Evolutionary conservation across 2,113 vertebrate species (phyloP).

Genomic region (Callipepla californica): DNA sequence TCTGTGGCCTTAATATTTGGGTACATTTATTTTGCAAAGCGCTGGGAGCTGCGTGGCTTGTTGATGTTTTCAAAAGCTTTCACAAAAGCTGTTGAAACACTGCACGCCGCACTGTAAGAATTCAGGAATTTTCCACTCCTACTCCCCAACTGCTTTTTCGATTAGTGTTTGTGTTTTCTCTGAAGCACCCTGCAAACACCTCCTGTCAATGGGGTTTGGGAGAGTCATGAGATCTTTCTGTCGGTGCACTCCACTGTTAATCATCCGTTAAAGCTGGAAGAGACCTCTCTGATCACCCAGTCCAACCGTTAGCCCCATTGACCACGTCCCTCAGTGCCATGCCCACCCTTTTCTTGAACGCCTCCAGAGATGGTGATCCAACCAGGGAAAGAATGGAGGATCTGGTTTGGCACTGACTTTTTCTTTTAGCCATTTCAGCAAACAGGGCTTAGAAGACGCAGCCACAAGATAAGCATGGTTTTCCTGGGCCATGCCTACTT

Average conservation of each 20-base stretch:
- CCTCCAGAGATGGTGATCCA: no score
- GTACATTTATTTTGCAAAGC: constrained; percentile 44
- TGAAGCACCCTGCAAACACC: constrained; percentile 13
- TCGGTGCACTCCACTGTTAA: neutral
- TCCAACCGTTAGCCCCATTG: no score
- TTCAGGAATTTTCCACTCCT: constrained; percentile 69
- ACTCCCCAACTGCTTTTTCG: constrained; percentile 39
- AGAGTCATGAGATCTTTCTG: neutral
- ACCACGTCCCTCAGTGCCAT: no score
- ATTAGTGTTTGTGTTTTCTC: constrained; percentile 36
- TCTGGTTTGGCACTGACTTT: neutral
- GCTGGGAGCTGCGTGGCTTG: constrained; percentile 23
- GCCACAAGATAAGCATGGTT: no score
- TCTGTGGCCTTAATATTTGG: constrained; percentile 35
- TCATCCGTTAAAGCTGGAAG: no score
- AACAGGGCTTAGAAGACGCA: neutral
- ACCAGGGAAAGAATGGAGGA: neutral
- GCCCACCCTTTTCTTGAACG: no score
- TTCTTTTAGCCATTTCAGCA: neutral
- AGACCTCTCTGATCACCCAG: no score
- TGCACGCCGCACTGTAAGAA: neutral
- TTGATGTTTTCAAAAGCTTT: constrained; percentile 64
- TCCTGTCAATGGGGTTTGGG: neutral
- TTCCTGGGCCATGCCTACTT: neutral
- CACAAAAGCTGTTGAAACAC: constrained; percentile 58